These are phyloP conservation scores for Masticophis lateralis DNA, from an alignment of 2,797 vertebrate genomes.

Conservation along the genomic window DNA sequence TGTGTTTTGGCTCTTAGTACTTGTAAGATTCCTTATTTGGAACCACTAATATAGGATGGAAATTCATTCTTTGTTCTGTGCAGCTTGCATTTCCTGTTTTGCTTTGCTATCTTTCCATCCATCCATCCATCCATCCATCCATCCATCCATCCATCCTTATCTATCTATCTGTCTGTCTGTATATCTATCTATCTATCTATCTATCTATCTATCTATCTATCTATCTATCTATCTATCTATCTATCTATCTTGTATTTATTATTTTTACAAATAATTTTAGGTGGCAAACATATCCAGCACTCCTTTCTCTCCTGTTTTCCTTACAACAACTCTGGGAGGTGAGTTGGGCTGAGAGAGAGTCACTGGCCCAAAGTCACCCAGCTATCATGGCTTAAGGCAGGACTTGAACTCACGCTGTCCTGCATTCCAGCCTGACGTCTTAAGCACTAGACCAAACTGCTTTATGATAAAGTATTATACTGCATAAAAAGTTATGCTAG, in stretches of 20 bases:
- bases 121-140: too few species aligned
- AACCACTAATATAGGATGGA: neutral
- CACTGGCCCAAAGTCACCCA: neutral
- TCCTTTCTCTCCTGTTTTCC: neutral
- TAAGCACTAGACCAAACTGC: neutral
- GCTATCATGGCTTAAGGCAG: neutral
- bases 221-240: too few species aligned
- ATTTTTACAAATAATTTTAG: neutral
- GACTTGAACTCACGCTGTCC: neutral
- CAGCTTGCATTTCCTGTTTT: neutral
- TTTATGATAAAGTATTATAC: neutral
- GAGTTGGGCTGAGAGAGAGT: neutral
- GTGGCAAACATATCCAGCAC: neutral
- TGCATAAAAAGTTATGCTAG: neutral
- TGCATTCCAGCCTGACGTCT: neutral
- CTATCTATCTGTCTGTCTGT: too few species aligned
- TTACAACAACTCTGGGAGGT: neutral
- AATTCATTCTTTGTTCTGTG: neutral
- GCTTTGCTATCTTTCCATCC: neutral
- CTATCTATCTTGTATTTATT: neutral
- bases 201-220: too few species aligned
- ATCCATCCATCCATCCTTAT: too few species aligned
- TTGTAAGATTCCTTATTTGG: neutral
- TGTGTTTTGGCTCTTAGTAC: neutral
- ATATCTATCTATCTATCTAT: too few species aligned